Base-by-base conservation (phyloP, 2,888 invertebrate species). In the Autographa gamma region DNA sequence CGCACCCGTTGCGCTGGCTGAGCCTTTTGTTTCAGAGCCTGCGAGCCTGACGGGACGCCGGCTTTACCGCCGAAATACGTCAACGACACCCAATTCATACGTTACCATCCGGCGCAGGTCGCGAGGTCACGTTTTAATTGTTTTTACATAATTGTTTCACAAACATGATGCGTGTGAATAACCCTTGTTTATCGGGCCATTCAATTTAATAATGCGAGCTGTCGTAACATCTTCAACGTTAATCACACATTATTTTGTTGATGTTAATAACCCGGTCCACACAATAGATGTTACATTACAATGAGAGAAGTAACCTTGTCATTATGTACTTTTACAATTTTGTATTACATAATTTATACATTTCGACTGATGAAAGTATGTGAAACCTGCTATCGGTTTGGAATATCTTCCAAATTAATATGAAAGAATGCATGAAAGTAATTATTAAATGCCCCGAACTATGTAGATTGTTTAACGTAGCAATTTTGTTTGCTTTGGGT, bases 71-170 rank as follows among this genome's bases (percentile, higher is more conserved):
- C 86, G 76, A 88, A 84, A 87, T 84, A 88, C 93, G 93, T 93
- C 92, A 93, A 93, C 92, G 92, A 92, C 92, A 89, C 86, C 83
- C 87, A 81, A 85, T 85, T 84, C 86, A 79, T 76, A 82, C 63
- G 48, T 68, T 72, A 76, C 81, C 90, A 92, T 93, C 93, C 93
- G 92, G 86, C 82, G 82, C 84, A 77, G 90, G 86, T 85, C 88
- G 87, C 88, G 94, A 94, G 94, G 95, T 92, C 93, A 90, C 54
- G 78, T 88, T 93, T 88, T 92, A 92, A 93, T 93, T 93, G 90
- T 91, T 88, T 89, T 95, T 94, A 95, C 91, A 91, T 94, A 95
- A 95, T 92, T 88, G 91, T 93, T 93, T 90, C 86, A 86, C 85
- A 86, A 89, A 81, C 79, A 76, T 60, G 82, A 85, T 86, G 85